Base-by-base conservation (phyloP, 2,888 invertebrate species). In the Cerastoderma edule region DNA sequence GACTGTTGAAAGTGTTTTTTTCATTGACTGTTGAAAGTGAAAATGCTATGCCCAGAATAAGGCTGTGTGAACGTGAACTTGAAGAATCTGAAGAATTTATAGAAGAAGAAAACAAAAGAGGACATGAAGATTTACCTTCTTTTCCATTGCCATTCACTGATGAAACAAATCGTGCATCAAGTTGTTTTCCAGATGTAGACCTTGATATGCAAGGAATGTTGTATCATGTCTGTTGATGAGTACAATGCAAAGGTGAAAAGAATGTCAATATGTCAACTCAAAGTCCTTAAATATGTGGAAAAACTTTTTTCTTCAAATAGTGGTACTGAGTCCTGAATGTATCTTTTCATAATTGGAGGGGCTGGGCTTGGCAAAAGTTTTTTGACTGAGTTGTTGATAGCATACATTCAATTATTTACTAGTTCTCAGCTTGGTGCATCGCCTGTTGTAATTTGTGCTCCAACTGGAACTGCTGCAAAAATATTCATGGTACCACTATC, bases 391-490 rank as follows among this genome's bases (percentile, higher is more conserved):
- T 50, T 75, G 48, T 24, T 80, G 22, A 64, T 72, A 50, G 67
- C 75, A 27, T 76, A 75, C 67, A 56, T 80, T 16, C 64, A 75
- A 39, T 65, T 79, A 35, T 75, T 50, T 65, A 67, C 65, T 16
- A 56, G 71, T 46, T 35, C 32, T 1, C 48, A 72, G 24, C 22
- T 44, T 44, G 75, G 75, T 35, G 44, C 46, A 30, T 67, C 67
- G 46, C 72, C 75, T 24, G 79, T 79, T n/a, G 53, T 79, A 46
- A 60, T 78, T 33, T 56, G 72, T 65, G 75, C 79, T 16, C 72
- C 75, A 27, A 75, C 75, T 32, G 75, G 73, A n/a, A 79, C 72
- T 22, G 79, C 79, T 30, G 79, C 79, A 22, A 50, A 56, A 75
- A 72, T 68, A 39, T 79, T 16, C 63, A 65, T 16, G 79, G 75